A percentile compares a stretch with the other conserved stretches of the same genome.
phyloP scores from a whole-genome alignment of 2,797 vertebrate genomes.

The Gadopsis bispinosus region DNA sequence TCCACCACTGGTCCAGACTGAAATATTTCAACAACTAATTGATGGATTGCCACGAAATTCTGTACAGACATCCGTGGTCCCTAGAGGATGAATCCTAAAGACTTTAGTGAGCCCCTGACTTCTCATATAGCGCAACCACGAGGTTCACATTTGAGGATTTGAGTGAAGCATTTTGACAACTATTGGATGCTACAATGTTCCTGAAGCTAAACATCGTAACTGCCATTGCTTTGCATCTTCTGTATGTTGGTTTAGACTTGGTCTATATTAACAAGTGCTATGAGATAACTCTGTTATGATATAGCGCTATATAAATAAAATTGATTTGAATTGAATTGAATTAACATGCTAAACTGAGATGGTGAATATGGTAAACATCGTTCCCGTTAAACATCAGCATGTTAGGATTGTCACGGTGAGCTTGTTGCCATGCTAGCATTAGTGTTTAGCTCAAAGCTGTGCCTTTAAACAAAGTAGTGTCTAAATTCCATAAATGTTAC shows the following conservation, averaged over 20 bases:
- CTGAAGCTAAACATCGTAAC: too few relatives aligned
- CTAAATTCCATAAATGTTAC: background rate
- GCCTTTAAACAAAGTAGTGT: background rate
- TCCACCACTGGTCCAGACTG: background rate
- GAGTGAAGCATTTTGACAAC: background rate
- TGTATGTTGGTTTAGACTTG: too few relatives aligned
- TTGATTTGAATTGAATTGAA: too few relatives aligned
- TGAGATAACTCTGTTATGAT: too few relatives aligned
- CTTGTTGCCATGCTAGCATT: background rate
- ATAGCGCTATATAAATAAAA: too few relatives aligned
- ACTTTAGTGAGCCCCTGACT: background rate
- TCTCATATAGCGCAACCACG: background rate
- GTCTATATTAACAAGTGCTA: too few relatives aligned
- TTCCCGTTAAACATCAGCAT: background rate
- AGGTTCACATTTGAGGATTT: background rate
- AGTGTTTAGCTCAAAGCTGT: background rate
- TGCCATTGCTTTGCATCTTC: too few relatives aligned
- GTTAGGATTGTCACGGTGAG: background rate
- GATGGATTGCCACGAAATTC: background rate
- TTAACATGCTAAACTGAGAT: background rate
- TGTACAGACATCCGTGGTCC: background rate
- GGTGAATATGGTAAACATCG: background rate
- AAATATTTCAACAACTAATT: background rate
- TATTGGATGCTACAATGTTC: background rate
- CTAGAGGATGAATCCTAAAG: background rate